Percentiles rank a stretch among this genome's conserved stretches.
These are phyloP conservation scores for Cheumatopsyche charites DNA, from an alignment of 1,140 invertebrate species.

Conservation along the genomic window DNA sequence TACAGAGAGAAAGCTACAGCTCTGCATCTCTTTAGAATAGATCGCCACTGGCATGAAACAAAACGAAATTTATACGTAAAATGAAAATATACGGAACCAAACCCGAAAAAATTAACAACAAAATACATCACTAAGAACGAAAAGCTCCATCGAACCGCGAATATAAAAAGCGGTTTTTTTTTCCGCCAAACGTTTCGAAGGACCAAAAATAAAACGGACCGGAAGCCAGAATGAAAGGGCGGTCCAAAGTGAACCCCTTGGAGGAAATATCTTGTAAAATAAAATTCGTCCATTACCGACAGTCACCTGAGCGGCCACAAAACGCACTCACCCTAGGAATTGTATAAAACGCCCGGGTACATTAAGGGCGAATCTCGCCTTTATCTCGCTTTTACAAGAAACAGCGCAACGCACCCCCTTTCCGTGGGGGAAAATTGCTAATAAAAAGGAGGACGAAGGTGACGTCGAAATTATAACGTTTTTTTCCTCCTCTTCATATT, in stretches of 20 bases:
- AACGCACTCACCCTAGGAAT: not conserved
- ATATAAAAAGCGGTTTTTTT: no score
- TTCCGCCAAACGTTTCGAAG: not conserved
- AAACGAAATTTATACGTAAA: no score
- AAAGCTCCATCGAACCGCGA: no score
- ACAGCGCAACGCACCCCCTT: not conserved
- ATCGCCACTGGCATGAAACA: no score
- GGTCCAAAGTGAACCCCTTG: not conserved
- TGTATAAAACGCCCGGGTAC: not conserved
- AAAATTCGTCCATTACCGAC: constrained; percentile 32
- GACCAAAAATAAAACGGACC: not conserved
- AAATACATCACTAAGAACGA: no score
- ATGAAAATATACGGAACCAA: no score
- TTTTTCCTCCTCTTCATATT: not conserved
- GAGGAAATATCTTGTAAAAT: constrained; percentile 33
- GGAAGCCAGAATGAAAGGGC: not conserved
- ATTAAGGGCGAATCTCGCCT: constrained; percentile 24
- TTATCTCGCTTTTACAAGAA: constrained; percentile 34
- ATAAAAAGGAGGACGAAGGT: constrained; percentile 8
- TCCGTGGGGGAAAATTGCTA: constrained; percentile 6
- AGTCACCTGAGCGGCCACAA: not conserved
- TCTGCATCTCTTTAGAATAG: no score
- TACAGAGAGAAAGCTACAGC: no score
- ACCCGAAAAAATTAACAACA: no score
- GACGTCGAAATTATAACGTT: constrained; percentile 20